These are phyloP conservation scores for Synergus gifuensis DNA, from an alignment of 2,888 invertebrate species.

Conservation along the genomic window DNA sequence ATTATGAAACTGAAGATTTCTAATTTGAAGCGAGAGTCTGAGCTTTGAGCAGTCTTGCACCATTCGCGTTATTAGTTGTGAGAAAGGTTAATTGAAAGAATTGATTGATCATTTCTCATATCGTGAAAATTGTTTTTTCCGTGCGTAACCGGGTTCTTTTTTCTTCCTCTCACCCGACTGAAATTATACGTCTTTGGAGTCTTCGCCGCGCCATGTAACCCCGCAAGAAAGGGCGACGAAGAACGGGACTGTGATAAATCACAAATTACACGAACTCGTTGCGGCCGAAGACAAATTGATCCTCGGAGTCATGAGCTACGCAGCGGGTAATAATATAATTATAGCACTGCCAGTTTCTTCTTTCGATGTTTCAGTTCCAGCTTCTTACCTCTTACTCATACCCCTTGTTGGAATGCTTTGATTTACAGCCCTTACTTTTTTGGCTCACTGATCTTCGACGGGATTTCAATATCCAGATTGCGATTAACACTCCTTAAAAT, in stretches of 20 bases:
- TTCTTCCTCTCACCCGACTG: slow-evolving; percentile 43
- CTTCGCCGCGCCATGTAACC: slow-evolving; percentile 50
- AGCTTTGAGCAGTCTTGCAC: background rate
- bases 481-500: background rate
- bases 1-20: background rate
- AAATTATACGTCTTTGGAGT: slow-evolving; percentile 52
- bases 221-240: slow-evolving; percentile 56
- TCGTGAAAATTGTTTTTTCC: slow-evolving; percentile 48
- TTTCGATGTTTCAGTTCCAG: slow-evolving; percentile 67
- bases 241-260: slow-evolving; percentile 71
- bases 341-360: slow-evolving; percentile 66
- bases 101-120: slow-evolving; percentile 20
- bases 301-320: slow-evolving; percentile 69
- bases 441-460: slow-evolving; percentile 16
- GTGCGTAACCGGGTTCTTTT: slow-evolving; percentile 40
- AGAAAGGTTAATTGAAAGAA: slow-evolving; percentile 16
- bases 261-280: slow-evolving; percentile 72
- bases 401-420: slow-evolving; percentile 42
- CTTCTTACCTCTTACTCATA: slow-evolving; percentile 56
- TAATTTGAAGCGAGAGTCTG: background rate
- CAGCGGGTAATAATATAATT: slow-evolving; percentile 75
- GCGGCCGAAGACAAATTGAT: slow-evolving; percentile 72
- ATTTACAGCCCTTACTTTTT: slow-evolving; percentile 52
- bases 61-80: slow-evolving; percentile 3
- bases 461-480: slow-evolving; percentile 39